A percentile compares a stretch with the other conserved stretches of the same genome.
These are phyloP conservation scores for Luperina testacea DNA, from an alignment of 2,888 invertebrate species.

Conservation along the genomic window DNA sequence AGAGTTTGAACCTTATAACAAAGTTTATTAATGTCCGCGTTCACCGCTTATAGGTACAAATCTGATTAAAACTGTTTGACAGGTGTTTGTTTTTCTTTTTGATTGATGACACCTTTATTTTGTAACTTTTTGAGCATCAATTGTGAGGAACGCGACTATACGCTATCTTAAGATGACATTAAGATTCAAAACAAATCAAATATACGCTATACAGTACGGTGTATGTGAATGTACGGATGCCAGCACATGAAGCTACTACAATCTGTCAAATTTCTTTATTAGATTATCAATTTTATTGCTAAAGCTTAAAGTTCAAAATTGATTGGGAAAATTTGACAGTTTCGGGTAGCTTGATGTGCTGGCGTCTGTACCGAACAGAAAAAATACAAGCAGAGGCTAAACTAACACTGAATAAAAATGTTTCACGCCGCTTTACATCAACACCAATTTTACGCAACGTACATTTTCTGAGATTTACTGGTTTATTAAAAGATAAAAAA, in stretches of 20 bases:
- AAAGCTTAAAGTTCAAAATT: too few relatives aligned
- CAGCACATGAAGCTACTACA: too few relatives aligned
- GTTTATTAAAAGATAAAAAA: background rate
- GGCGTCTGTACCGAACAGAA: background rate
- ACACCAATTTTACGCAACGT: background rate
- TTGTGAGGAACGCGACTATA: background rate
- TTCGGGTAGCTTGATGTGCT: too few relatives aligned
- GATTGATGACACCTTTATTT: slow-evolving; percentile 29
- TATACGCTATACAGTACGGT: background rate
- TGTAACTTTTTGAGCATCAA: background rate
- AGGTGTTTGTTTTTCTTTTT: background rate
- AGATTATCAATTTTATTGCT: too few relatives aligned
- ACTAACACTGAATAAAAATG: background rate
- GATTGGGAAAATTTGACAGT: too few relatives aligned
- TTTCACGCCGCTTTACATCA: background rate
- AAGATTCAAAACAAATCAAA: background rate
- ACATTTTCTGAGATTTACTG: background rate
- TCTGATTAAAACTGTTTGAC: slow-evolving; percentile 29
- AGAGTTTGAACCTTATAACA: slow-evolving; percentile 35
- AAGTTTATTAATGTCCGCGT: slow-evolving; percentile 28
- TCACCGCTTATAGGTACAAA: slow-evolving; percentile 27
- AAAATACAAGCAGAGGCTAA: background rate
- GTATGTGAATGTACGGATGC: background rate
- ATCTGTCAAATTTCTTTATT: too few relatives aligned
- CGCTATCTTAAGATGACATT: background rate